phyloP scores from a whole-genome alignment of 2,797 vertebrate species.

The Peromyscus attwateri region DNA sequence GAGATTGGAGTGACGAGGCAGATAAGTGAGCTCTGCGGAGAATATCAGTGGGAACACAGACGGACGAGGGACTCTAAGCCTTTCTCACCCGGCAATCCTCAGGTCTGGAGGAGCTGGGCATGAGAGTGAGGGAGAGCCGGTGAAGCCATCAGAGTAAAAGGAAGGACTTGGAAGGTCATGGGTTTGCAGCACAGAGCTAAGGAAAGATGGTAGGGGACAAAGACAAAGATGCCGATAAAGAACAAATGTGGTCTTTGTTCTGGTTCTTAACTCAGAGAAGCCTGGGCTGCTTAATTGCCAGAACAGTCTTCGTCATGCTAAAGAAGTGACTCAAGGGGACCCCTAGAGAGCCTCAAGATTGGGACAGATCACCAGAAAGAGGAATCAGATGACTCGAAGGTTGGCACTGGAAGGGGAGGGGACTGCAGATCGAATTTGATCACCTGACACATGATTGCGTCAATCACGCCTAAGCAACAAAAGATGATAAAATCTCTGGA shows the following conservation, averaged over 20 bases:
- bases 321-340: not conserved
- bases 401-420: not conserved
- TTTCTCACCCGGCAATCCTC: not conserved
- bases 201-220: not conserved
- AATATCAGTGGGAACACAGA: not conserved
- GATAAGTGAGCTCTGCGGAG: not conserved
- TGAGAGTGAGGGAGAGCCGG: no score
- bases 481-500: not conserved
- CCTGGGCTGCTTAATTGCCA: not conserved
- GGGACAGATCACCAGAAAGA: not conserved
- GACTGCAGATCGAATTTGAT: not conserved
- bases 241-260: not conserved
- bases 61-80: not conserved
- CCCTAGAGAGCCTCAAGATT: not conserved
- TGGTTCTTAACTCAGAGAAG: constrained; percentile 5
- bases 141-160: not conserved
- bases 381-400: not conserved
- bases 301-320: not conserved
- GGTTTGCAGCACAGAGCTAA: no score
- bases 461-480: not conserved
- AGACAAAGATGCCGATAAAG: not conserved
- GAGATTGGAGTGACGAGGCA: not conserved
- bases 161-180: not conserved
- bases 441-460: not conserved
- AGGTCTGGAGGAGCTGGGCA: not conserved